These are phyloP conservation scores for Pao palembangensis DNA, from an alignment of 2,113 vertebrate species.

Conservation along the genomic window DNA sequence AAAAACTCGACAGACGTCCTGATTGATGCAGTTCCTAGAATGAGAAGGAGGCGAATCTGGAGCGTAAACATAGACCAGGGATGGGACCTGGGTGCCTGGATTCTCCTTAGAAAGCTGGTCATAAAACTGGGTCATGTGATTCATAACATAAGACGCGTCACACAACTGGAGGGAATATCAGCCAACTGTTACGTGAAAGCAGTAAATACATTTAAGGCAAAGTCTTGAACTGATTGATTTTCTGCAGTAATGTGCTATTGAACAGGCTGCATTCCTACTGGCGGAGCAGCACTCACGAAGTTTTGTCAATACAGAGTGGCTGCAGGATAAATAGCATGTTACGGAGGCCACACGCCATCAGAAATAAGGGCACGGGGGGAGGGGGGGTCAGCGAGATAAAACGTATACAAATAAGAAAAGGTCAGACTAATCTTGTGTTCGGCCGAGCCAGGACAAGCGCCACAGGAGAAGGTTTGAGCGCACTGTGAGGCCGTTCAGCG, in stretches of 20 bases:
- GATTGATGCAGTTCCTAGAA: neutral
- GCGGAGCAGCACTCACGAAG: slow-evolving; percentile 17
- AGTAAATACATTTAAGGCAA: slow-evolving; percentile 12
- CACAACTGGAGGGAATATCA: slow-evolving; percentile 17
- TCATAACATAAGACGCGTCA: slow-evolving; percentile 12
- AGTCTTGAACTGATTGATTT: slow-evolving; percentile 11
- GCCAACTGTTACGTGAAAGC: neutral
- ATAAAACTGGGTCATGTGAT: slow-evolving; percentile 40
- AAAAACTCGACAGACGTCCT: slow-evolving; percentile 3
- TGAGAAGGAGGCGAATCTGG: slow-evolving; percentile 11
- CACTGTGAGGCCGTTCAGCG: too few relatives aligned
- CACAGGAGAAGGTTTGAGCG: too few relatives aligned
- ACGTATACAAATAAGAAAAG: slow-evolving; percentile 28
- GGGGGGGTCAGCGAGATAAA: slow-evolving; percentile 29
- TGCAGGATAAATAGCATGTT: slow-evolving; percentile 64
- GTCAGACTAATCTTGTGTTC: slow-evolving; percentile 8
- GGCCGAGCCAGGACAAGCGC: neutral
- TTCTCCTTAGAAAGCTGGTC: slow-evolving; percentile 18
- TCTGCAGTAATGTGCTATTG: slow-evolving; percentile 37
- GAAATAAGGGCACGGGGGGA: slow-evolving; percentile 40
- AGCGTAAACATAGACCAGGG: slow-evolving; percentile 32
- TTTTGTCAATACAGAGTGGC: slow-evolving; percentile 61
- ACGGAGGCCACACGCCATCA: slow-evolving; percentile 26
- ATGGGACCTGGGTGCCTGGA: slow-evolving; percentile 12
- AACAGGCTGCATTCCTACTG: slow-evolving; percentile 23